A percentile compares a stretch with the other conserved stretches of the same genome.
Evolutionary conservation across 2,888 invertebrate genomes (phyloP).

Genomic region (Acanthosepion esculentum): DNA sequence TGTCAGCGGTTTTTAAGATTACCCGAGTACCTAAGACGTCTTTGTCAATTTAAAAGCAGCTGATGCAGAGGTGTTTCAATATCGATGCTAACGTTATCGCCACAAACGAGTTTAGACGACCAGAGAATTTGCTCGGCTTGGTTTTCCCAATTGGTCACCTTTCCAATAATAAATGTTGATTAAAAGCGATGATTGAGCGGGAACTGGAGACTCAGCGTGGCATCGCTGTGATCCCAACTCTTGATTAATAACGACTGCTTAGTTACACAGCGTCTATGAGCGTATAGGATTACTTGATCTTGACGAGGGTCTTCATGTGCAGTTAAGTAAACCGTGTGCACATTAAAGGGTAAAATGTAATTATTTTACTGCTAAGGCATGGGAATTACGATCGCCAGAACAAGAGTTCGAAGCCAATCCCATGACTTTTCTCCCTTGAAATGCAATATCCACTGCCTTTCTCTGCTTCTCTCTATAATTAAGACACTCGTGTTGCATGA

Average conservation of each 20-base stretch:
- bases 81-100: background rate
- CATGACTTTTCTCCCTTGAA: background rate
- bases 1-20: too few species aligned
- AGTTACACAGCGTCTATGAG: background rate
- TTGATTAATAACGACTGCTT: background rate
- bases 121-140: background rate
- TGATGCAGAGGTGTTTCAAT: too few species aligned
- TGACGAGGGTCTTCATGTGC: background rate
- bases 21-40: too few species aligned
- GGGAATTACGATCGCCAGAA: background rate
- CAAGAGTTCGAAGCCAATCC: background rate
- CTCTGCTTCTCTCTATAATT: too few species aligned
- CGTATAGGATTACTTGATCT: background rate
- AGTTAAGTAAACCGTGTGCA: background rate
- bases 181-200: background rate
- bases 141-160: constrained; percentile 2
- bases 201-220: background rate
- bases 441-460: too few species aligned
- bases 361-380: background rate
- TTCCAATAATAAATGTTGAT: constrained; percentile 1
- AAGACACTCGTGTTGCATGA: too few species aligned
- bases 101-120: background rate
- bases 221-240: background rate
- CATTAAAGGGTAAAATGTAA: background rate
- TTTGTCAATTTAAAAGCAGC: too few species aligned